Evolutionary conservation across 2,888 invertebrate species (phyloP).

Genomic region (Eilema caniola): DNA sequence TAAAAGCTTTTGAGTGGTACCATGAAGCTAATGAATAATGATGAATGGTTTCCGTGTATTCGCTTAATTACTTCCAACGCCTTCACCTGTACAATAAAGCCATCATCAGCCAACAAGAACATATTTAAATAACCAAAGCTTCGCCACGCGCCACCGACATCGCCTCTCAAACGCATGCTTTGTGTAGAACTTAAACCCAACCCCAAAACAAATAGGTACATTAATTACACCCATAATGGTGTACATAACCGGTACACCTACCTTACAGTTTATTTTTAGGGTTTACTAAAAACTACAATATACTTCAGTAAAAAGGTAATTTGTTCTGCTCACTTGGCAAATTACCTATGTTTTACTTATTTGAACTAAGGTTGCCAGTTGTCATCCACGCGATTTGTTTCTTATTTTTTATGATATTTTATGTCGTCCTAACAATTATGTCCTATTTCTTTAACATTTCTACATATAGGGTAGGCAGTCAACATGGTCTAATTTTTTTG

Average conservation of each 20-base stretch:
- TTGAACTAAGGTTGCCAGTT: too few relatives aligned
- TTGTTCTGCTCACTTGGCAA: too few relatives aligned
- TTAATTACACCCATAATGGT: background rate
- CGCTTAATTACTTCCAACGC: conserved; percentile 68
- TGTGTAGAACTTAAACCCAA: conserved; percentile 34
- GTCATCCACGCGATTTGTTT: too few relatives aligned
- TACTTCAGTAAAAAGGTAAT: too few relatives aligned
- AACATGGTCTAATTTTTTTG: background rate
- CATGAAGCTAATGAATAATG: conserved; percentile 80
- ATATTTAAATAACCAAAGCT: conserved; percentile 40
- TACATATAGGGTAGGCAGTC: too few relatives aligned
- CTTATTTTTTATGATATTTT: too few relatives aligned
- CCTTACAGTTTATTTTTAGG: too few relatives aligned
- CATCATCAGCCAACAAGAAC: conserved; percentile 33
- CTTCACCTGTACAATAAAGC: conserved; percentile 29
- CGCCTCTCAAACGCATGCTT: conserved; percentile 63
- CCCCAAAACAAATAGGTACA: background rate
- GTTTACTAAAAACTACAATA: background rate
- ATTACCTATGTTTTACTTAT: too few relatives aligned
- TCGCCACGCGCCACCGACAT: conserved; percentile 31
- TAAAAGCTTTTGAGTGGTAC: conserved; percentile 67
- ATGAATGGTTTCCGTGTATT: conserved; percentile 77
- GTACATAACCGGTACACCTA: too few relatives aligned
- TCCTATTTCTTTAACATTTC: too few relatives aligned
- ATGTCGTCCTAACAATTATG: background rate